Conservation (phyloP, 2,888 invertebrate genomes). For the Leuctra nigra region DNA sequence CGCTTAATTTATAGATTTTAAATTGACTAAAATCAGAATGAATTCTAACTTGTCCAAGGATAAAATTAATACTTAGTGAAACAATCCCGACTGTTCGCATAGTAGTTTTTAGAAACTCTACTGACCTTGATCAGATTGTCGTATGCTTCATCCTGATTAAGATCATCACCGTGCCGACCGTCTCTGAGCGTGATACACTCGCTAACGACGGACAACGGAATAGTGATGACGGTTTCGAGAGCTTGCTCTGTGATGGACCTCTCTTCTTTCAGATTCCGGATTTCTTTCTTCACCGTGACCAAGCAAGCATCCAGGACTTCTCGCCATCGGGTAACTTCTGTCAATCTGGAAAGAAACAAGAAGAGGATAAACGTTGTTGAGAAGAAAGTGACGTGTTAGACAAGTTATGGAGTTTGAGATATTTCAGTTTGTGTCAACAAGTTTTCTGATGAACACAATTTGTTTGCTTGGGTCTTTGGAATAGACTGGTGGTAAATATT, state of each 20-base stretch:
- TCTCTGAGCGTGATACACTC: constrained; percentile 73
- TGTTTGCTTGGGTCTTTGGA: too few relatives aligned
- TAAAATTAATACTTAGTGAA: constrained; percentile 10
- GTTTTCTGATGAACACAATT: too few relatives aligned
- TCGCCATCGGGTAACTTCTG: constrained; percentile 52
- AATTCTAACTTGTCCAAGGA: background rate
- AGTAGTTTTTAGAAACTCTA: too few relatives aligned
- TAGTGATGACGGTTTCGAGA: constrained; percentile 60
- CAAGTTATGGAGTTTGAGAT: too few relatives aligned
- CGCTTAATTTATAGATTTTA: too few relatives aligned
- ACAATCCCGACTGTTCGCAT: background rate
- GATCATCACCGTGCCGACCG: constrained; percentile 61
- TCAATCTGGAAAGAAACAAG: too few relatives aligned
- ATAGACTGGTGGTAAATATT: too few relatives aligned
- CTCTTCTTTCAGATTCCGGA: constrained; percentile 57
- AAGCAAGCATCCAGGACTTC: constrained; percentile 52
- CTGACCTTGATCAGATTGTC: constrained; percentile 64
- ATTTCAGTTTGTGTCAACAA: too few relatives aligned
- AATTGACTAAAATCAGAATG: constrained; percentile 16
- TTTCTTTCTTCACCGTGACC: constrained; percentile 58
- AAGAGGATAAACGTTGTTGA: too few relatives aligned
- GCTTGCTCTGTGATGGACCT: constrained; percentile 67
- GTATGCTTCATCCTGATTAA: constrained; percentile 72
- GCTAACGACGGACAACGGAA: constrained; percentile 59
- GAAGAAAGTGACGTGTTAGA: too few relatives aligned